A percentile compares a stretch with the other conserved stretches of the same genome.
phyloP scores from a whole-genome alignment of 1,140 invertebrate species.

The Dreissena rostriformis region DNA sequence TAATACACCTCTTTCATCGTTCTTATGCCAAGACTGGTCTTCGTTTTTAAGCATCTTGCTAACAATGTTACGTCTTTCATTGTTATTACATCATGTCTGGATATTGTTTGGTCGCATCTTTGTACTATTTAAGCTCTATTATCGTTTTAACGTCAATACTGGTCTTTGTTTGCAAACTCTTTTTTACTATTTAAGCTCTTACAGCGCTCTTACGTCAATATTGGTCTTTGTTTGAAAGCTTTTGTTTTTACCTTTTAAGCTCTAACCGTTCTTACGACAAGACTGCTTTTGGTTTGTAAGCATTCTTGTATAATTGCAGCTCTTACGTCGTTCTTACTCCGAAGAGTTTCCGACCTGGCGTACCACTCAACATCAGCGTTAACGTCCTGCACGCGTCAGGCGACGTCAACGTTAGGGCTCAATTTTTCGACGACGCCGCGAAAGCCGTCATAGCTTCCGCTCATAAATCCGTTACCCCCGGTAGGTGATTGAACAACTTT shows the following conservation, averaged over 20 bases:
- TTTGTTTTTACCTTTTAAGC: too few relatives aligned
- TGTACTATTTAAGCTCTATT: too few relatives aligned
- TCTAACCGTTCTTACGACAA: too few relatives aligned
- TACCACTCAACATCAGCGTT: conserved; percentile 69
- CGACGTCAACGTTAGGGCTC: conserved; percentile 62
- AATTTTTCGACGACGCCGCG: conserved; percentile 42
- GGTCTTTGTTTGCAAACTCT: too few relatives aligned
- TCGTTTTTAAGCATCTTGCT: too few relatives aligned
- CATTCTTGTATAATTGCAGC: conserved; percentile 48
- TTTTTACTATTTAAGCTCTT: too few relatives aligned
- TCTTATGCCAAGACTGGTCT: too few relatives aligned
- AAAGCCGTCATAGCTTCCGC: conserved; percentile 39
- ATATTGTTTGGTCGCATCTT: too few relatives aligned
- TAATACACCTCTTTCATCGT: too few relatives aligned
- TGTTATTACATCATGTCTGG: too few relatives aligned
- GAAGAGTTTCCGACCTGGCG: conserved; percentile 65
- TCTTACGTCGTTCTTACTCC: conserved; percentile 72
- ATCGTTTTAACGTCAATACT: too few relatives aligned
- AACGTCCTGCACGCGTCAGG: conserved; percentile 68
- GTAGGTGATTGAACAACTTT: conserved; percentile 36
- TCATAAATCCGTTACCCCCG: conserved; percentile 51
- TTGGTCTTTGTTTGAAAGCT: background rate
- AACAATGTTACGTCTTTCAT: too few relatives aligned
- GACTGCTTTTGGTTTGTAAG: background rate
- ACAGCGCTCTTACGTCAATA: background rate